These are phyloP conservation scores for Gallinago solitaria DNA, from an alignment of 2,797 vertebrate genomes.

Conservation along the genomic window DNA sequence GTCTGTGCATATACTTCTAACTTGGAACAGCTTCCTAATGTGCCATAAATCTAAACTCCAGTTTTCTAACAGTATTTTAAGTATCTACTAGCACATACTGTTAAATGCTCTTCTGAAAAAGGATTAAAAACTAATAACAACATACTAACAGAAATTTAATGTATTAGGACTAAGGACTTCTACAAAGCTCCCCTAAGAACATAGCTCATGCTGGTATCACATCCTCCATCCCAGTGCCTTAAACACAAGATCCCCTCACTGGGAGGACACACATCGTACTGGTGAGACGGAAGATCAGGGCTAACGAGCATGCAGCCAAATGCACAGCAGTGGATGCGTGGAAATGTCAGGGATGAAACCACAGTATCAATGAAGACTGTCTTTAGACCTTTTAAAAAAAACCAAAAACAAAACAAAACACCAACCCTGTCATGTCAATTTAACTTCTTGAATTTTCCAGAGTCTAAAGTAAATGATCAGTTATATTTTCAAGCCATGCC, in stretches of 20 bases:
- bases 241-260: not conserved
- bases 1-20: not conserved
- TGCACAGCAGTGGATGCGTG: not conserved
- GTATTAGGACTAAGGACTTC: not conserved
- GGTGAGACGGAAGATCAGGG: not conserved
- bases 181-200: not conserved
- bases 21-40: not conserved
- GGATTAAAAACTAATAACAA: not conserved
- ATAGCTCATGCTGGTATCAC: fast-evolving
- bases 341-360: not conserved
- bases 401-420: not conserved
- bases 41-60: not conserved
- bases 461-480: not conserved
- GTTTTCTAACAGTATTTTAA: not conserved
- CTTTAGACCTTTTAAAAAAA: not conserved
- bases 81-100: not conserved
- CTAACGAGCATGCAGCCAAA: not conserved
- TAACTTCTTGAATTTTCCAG: not conserved
- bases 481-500: not conserved
- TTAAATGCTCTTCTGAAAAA: not conserved
- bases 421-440: not conserved
- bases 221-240: not conserved
- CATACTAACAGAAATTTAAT: not conserved
- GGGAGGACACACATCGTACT: not conserved
- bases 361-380: not conserved